phyloP scores from a whole-genome alignment of 2,888 invertebrate genomes.

The Dugesia japonica region DNA sequence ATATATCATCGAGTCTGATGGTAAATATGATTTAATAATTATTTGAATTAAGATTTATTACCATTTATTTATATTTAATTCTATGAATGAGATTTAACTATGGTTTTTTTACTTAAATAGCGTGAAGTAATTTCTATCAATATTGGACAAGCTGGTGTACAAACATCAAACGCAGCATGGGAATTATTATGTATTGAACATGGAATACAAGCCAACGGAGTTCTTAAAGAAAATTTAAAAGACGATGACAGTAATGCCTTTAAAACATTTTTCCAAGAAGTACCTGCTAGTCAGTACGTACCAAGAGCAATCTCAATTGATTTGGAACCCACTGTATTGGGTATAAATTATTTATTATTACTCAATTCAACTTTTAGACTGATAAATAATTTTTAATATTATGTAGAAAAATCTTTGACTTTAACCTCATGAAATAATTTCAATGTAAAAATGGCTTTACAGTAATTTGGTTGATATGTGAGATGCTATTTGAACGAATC shows the following conservation, averaged over 20 bases:
- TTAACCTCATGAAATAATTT: too few species aligned
- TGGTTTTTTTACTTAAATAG: constrained; percentile 35
- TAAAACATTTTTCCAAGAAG: constrained; percentile 60
- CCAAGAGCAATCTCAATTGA: constrained; percentile 77
- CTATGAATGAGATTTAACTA: neutral
- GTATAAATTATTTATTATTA: too few species aligned
- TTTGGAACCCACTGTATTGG: constrained; percentile 75
- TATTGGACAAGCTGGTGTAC: constrained; percentile 49
- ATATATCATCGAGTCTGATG: neutral
- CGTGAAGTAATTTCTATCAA: constrained; percentile 47
- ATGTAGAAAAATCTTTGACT: too few species aligned
- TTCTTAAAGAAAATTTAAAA: constrained; percentile 51
- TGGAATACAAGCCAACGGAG: constrained; percentile 47
- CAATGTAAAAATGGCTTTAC: too few species aligned
- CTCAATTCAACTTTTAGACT: too few species aligned
- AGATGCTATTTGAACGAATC: too few species aligned
- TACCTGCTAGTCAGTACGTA: constrained; percentile 78
- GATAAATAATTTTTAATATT: too few species aligned
- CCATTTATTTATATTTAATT: too few species aligned
- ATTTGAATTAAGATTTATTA: neutral
- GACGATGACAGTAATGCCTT: constrained; percentile 64
- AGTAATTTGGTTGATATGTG: too few species aligned
- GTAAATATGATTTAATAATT: too few species aligned
- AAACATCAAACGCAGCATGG: constrained; percentile 51
- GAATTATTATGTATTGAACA: constrained; percentile 50